Base-by-base conservation (phyloP, 2,797 vertebrate species). In the Sebastes itinus region DNA sequence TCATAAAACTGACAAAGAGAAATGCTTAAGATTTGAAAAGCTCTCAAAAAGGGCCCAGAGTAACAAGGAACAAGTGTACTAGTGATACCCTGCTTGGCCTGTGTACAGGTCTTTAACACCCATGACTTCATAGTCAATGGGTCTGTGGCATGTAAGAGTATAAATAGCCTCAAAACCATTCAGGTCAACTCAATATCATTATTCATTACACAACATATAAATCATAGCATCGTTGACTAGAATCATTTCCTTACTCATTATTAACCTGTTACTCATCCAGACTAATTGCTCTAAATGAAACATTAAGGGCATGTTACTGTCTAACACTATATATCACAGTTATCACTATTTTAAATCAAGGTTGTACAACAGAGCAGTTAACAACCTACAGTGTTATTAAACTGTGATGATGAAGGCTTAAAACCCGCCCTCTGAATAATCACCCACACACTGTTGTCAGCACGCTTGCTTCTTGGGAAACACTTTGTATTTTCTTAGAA, bases 401-500 rank as follows among this genome's bases (percentile, higher is more conserved):
- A 76, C 13, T 66, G 13, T 52, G 77, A 78, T 56, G 35, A 82
- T 71, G 64, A 85, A 68, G 32, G 16, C 32, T 64, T 64, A 12
- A 85, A 83, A 56, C 25, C 49, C 75, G 2, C 75, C 20, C 33
- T 72, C n/a, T 56, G 32, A 80, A 52, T 61, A 82, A 74, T 62
- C 70, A 81, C 65, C 79, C 68, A 65, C 54, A 12, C 25, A 72
- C 55, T 58, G 62, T 78, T 75, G 84, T 84, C 75, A 84, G 54
- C 38, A 69, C 8, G 49, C 59, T 60, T 61, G 49, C 58, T 79
- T 88, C 80, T 75, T 75, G 69, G 49, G 59, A 83, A 87, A 86
- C 46, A 77, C 61, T 74, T 58, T 75, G 46, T 38, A 82, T 93
- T 88, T 82, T 77, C 78, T 72, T 59, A 42, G 80, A 72, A 66